Conservation (phyloP, 2,797 vertebrate genomes). For the Fringilla coelebs region DNA sequence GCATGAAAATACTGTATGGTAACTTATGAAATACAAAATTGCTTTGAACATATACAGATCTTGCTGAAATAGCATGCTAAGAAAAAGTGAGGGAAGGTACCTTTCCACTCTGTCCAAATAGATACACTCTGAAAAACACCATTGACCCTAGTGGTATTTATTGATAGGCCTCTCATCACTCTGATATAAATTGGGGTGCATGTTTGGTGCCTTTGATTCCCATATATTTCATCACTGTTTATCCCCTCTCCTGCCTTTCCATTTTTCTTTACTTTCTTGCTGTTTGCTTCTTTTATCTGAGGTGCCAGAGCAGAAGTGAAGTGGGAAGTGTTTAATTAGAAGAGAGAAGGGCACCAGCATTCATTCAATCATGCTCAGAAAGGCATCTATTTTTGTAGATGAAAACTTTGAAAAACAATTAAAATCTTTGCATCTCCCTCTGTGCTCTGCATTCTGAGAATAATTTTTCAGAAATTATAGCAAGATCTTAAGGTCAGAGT, state of each 20-base stretch:
- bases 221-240: background rate
- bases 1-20: background rate
- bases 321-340: conserved; percentile 43
- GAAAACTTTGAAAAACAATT: background rate
- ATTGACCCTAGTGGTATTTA: background rate
- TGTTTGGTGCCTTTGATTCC: background rate
- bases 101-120: background rate
- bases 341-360: background rate
- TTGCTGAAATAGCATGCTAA: background rate
- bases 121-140: background rate
- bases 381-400: background rate
- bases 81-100: background rate
- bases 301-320: conserved; percentile 33
- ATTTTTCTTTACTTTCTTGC: background rate
- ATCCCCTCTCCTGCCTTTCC: background rate
- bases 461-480: background rate
- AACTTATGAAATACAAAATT: background rate
- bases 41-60: background rate
- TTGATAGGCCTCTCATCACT: background rate
- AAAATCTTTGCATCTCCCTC: background rate
- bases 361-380: background rate
- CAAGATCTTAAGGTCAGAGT: background rate
- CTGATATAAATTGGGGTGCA: background rate
- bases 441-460: background rate
- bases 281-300: background rate